Evolutionary conservation across 2,888 invertebrate genomes (phyloP).

Genomic region (Leptothorax acervorum): DNA sequence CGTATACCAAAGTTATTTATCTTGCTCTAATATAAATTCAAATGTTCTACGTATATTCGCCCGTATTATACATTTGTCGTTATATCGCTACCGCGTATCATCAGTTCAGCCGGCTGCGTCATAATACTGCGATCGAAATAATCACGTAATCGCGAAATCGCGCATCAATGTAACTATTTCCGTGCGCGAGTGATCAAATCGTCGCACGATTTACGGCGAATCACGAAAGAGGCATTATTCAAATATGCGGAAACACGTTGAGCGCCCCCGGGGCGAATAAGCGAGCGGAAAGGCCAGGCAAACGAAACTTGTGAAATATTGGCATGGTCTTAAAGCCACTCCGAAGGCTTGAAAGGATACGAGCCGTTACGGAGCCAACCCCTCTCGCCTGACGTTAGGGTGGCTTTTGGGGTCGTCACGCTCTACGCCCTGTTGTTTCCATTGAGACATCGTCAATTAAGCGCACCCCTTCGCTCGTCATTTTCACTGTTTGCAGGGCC

Average conservation of each 20-base stretch:
- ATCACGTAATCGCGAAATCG: slow-evolving; percentile 21
- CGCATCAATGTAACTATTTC: slow-evolving; percentile 44
- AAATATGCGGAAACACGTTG: slow-evolving; percentile 49
- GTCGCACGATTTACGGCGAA: slow-evolving; percentile 39
- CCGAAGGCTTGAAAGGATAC: slow-evolving; percentile 53
- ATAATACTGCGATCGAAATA: slow-evolving; percentile 10
- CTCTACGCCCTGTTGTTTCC: slow-evolving; percentile 52
- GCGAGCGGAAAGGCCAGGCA: slow-evolving; percentile 33
- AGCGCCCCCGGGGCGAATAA: slow-evolving; percentile 16
- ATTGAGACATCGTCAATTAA: slow-evolving; percentile 72
- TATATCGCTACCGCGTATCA: not conserved
- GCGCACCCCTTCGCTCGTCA: slow-evolving; percentile 68
- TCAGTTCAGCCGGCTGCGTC: not conserved
- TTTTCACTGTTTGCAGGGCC: slow-evolving; percentile 68
- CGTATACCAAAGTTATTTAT: slow-evolving; percentile 2
- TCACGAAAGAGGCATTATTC: slow-evolving; percentile 53
- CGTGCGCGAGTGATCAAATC: slow-evolving; percentile 25
- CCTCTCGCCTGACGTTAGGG: slow-evolving; percentile 58
- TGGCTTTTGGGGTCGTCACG: slow-evolving; percentile 65
- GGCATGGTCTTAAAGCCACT: slow-evolving; percentile 49
- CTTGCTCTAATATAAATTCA: slow-evolving; percentile 24
- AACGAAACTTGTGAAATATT: slow-evolving; percentile 55
- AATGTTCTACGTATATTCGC: not conserved
- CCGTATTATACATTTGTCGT: not conserved
- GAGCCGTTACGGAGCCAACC: slow-evolving; percentile 44